These are phyloP conservation scores for Hypselothyrea guttata DNA, from an alignment of 2,888 invertebrate genomes.

Conservation along the genomic window DNA sequence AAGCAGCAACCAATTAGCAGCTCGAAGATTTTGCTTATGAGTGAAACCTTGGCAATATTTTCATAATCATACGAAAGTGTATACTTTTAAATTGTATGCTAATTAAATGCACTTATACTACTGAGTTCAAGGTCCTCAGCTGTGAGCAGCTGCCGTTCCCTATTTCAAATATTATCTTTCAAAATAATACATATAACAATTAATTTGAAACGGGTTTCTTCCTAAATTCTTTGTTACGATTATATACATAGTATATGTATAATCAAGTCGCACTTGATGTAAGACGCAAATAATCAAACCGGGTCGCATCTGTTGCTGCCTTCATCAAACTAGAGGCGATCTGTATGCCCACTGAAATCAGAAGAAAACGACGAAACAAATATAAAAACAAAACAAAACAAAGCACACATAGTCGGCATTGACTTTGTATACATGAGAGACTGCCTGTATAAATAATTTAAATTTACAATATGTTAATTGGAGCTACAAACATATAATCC, in stretches of 20 bases:
- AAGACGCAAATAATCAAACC: constrained; percentile 12
- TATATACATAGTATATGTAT: no score
- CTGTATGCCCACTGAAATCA: constrained; percentile 30
- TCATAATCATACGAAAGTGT: constrained; percentile 3
- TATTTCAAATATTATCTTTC: no score
- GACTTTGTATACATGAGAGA: constrained; percentile 33
- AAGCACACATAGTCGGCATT: constrained; percentile 25
- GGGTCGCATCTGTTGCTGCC: constrained; percentile 28
- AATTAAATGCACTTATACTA: constrained; percentile 23
- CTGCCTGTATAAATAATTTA: constrained; percentile 28
- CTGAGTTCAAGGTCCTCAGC: constrained; percentile 19
- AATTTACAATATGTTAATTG: constrained; percentile 36
- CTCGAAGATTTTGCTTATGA: constrained; percentile 19
- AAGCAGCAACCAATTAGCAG: constrained; percentile 53
- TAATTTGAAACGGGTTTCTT: constrained; percentile 3
- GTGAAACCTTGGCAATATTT: constrained; percentile 33
- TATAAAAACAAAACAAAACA: constrained; percentile 12
- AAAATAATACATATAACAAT: no score
- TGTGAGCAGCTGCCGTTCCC: background rate
- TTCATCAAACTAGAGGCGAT: constrained; percentile 29
- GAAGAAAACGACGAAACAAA: constrained; percentile 8
- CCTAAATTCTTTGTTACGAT: no score
- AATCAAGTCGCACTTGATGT: constrained; percentile 18
- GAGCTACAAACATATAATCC: background rate
- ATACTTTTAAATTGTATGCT: constrained; percentile 25